A percentile compares a stretch with the other conserved stretches of the same genome.
phyloP scores from a whole-genome alignment of 1,140 invertebrate species.

The Protaetia brevitarsis region DNA sequence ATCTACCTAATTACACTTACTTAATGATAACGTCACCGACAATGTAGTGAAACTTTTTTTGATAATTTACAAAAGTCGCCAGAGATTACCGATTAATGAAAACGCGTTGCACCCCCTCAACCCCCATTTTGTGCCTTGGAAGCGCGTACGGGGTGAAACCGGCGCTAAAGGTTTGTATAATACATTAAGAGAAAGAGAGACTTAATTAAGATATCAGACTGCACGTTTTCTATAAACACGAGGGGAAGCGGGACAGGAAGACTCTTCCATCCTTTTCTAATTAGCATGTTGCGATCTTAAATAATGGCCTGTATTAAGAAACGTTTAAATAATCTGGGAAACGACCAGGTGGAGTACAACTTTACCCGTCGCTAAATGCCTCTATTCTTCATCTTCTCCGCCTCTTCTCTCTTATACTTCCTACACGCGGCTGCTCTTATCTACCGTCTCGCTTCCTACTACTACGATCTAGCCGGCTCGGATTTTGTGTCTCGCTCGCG shows the following conservation, averaged over 20 bases:
- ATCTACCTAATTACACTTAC: no score
- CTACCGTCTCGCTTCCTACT: background rate
- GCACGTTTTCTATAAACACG: slow-evolving; percentile 26
- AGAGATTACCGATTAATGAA: background rate
- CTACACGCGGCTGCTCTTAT: background rate
- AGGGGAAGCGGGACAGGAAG: slow-evolving; percentile 4
- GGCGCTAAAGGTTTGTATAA: slow-evolving; percentile 9
- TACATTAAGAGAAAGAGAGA: slow-evolving; percentile 23
- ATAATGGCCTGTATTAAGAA: slow-evolving; percentile 49
- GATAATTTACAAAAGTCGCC: background rate
- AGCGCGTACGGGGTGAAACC: background rate
- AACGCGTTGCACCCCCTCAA: background rate
- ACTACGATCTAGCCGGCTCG: background rate
- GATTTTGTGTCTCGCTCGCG: background rate
- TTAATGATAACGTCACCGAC: background rate
- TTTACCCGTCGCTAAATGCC: slow-evolving; percentile 47
- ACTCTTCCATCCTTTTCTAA: slow-evolving; percentile 35
- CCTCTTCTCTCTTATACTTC: background rate
- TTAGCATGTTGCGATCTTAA: slow-evolving; percentile 48
- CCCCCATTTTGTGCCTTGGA: background rate
- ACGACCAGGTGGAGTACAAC: slow-evolving; percentile 47
- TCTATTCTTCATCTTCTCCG: slow-evolving; percentile 39
- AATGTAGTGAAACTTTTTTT: background rate
- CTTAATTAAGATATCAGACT: slow-evolving; percentile 28
- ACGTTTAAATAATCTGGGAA: slow-evolving; percentile 50